Base-by-base conservation (phyloP, 1,140 invertebrate species). In the Hypsibius dujardini region DNA sequence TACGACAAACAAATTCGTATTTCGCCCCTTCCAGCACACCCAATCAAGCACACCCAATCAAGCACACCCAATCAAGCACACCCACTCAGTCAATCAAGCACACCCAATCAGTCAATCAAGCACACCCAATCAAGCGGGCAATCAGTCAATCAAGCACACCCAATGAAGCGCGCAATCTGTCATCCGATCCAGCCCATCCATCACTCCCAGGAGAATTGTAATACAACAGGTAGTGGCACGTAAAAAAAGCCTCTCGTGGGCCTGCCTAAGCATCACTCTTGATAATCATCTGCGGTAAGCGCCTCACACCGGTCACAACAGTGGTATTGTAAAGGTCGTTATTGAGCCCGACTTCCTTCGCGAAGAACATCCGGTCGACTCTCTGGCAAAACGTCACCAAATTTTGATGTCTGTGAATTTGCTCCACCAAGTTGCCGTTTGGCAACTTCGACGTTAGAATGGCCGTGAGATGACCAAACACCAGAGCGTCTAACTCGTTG, bases 391-490 rank as follows among this genome's bases (percentile, higher is more conserved):
- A 84, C 70, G 84, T 79, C n/a, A 89, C 84, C 12, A 94, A 81
- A 74, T 86, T 86, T 15, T 84, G 82, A 79, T 86, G 88, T 70
- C 84, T 83, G 73, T 85, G 82, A 3, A 92, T 84, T 72, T 87
- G 86, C 72, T 84, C 83, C 7, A 86, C 86, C 72, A 93, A 80
- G 70, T 84, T 82, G 75, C 85, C 87, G 72, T 86, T 87, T 0
- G 90, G 90, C 2, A 95, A 80, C 1, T 84, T 83, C 15, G 89
- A 93, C 3, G 92, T 94, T 15, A 96, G 79, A 72, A 98, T 86
- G 0, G 90, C 90, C 76, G 90, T 92, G n/a, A 97, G 81, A 79
- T 98, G 94, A 42, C 93, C 95, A 83, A 95, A 98, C 0, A 95
- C 87, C n/a, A 96, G 80, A 12, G 93, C 93, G 81, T 98, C 94